Conservation (phyloP, 2,113 vertebrate species). For the Lethenteron camtschaticum region DNA sequence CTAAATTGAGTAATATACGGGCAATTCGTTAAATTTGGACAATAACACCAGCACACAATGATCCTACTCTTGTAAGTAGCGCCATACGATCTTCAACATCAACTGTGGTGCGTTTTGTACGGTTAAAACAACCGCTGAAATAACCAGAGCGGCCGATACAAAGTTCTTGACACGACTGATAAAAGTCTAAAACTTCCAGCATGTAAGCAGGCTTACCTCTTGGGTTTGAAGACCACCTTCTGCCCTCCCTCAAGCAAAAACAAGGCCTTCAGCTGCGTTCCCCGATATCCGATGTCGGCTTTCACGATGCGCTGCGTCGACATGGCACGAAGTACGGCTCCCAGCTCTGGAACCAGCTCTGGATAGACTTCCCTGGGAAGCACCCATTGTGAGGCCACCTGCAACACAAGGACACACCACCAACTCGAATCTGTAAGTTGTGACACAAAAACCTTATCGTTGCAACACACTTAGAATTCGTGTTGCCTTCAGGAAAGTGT, state of each 20-base stretch:
- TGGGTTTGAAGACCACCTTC: conserved; percentile 97
- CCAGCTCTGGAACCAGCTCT: conserved; percentile 78
- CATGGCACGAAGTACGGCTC: conserved; percentile 66
- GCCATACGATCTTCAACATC: conserved; percentile 10
- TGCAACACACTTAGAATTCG: not conserved
- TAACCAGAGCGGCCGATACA: not conserved
- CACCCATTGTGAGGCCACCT: conserved; percentile 80
- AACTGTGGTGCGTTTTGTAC: no score
- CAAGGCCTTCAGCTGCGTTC: conserved; percentile 82
- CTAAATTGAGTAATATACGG: no score
- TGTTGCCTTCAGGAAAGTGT: not conserved
- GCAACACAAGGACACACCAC: not conserved
- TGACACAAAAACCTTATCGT: not conserved
- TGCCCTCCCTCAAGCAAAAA: conserved; percentile 83
- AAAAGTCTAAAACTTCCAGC: not conserved
- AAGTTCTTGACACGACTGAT: rapidly evolving
- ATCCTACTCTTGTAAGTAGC: no score
- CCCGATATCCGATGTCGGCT: conserved; percentile 87
- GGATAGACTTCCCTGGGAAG: conserved; percentile 89
- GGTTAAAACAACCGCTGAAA: no score
- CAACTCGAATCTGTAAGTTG: not conserved
- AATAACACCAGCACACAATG: no score
- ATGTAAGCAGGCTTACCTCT: conserved; percentile 32
- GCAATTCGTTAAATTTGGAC: no score
- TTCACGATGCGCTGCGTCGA: conserved; percentile 49